Evolutionary conservation across 2,113 vertebrate genomes (phyloP).

Genomic region (Brienomyrus longianalis): DNA sequence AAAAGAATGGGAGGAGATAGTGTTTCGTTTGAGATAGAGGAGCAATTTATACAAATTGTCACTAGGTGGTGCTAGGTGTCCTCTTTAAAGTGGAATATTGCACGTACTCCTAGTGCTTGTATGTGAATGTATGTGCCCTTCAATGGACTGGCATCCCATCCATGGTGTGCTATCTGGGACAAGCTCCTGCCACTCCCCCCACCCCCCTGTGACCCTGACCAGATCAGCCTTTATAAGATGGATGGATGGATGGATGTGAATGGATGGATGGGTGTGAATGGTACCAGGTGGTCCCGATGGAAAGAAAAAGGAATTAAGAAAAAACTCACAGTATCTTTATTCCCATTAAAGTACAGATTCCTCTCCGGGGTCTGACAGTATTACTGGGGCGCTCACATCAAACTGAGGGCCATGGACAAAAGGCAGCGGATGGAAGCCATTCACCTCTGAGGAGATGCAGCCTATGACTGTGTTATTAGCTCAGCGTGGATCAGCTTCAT

Average conservation of each 20-base stretch:
- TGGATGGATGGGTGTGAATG: background rate
- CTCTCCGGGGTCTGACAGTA: background rate
- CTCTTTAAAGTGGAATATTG: background rate
- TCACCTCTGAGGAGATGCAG: background rate
- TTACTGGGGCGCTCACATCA: conserved; percentile 1
- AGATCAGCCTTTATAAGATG: background rate
- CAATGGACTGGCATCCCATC: background rate
- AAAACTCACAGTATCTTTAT: background rate
- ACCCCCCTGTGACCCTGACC: no score
- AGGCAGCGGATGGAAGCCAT: background rate
- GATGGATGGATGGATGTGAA: background rate
- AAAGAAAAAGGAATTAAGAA: no score
- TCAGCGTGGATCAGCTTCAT: background rate
- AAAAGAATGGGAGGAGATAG: background rate
- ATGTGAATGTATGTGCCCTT: background rate
- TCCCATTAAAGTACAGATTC: background rate
- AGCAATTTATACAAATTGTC: background rate
- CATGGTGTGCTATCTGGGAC: background rate
- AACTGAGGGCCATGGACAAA: background rate
- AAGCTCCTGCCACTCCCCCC: background rate
- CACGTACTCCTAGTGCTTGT: background rate
- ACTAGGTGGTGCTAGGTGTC: conserved; percentile 47
- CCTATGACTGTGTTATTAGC: background rate
- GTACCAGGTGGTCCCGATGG: no score
- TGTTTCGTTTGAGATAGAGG: background rate